Evolutionary conservation across 1,140 invertebrate species (phyloP), one percentile per base, ranked within the genome.

Genomic region (Temnothorax curvispinosus): DNA sequence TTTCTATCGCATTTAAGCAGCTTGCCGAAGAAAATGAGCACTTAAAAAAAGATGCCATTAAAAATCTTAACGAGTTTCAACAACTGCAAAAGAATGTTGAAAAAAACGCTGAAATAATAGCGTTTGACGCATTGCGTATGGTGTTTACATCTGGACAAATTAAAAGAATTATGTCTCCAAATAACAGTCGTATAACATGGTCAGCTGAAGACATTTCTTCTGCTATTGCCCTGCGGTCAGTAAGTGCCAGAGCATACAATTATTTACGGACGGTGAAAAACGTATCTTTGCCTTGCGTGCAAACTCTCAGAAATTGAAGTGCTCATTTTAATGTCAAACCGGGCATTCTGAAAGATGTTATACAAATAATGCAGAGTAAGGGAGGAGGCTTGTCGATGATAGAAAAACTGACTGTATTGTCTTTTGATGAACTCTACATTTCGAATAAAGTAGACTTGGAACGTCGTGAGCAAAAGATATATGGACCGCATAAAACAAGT

Each of bases 171-270:
- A 27, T 27, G 27, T 27, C 27, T 27, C 1, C 1, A 27, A 27
- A 27, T 27, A 27, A 27, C 27, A 27, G 27, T 1, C 27, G 27
- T 27, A 0, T 27, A 1, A 27, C 27, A 27, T 27, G 62, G 35
- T 64, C 11, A 69, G 41, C 65, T n/a, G 35, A 65, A n/a, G 64
- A 65, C 15, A 65, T 65, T 65, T 65, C 35, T n/a, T 65, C 64
- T 41, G 35, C 64, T n/a, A 65, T 65, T 65, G 64, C 64, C 9
- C 35, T 65, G 2, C 7, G 64, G 3, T 65, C 64, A 41, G 3
- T 65, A 9, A 65, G 35, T 65, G 64, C 35, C 1, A 41, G 18
- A 65, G 18, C 35, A 41, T 41, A 65, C 7, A 65, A 65, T 41
- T 65, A 65, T n/a, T 65, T 65, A 41, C 18, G 27, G 27, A 27